Evolutionary conservation across 2,888 invertebrate genomes (phyloP).

Genomic region (Serrognathus titanus): DNA sequence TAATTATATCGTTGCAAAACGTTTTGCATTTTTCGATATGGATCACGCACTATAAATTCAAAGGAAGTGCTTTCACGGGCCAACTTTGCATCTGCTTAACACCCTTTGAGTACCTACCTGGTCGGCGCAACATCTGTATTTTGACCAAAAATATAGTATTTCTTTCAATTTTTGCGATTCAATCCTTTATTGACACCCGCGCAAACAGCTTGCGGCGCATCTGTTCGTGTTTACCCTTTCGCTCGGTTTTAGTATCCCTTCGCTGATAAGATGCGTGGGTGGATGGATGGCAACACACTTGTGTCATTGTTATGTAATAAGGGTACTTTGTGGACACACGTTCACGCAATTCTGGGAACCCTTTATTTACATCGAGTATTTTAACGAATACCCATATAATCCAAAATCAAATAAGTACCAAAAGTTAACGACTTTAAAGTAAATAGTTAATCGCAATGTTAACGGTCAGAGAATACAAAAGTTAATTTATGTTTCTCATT

Average conservation of each 20-base stretch:
- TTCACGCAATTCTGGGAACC: too few species aligned
- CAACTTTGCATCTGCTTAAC: slow-evolving; percentile 21
- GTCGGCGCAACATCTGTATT: slow-evolving; percentile 35
- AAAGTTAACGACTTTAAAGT: too few species aligned
- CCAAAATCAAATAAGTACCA: too few species aligned
- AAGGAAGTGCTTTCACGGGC: slow-evolving; percentile 10
- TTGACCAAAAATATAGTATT: slow-evolving; percentile 39
- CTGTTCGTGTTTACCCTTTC: slow-evolving; percentile 34
- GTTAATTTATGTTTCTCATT: too few species aligned
- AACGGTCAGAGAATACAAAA: too few species aligned
- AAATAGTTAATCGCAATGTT: too few species aligned
- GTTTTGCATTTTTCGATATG: too few species aligned
- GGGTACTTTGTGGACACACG: slow-evolving; percentile 6
- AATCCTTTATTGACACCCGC: slow-evolving; percentile 31
- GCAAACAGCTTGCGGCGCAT: slow-evolving; percentile 25
- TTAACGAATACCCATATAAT: too few species aligned
- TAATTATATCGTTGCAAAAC: too few species aligned
- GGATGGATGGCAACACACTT: slow-evolving; percentile 30
- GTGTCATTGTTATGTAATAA: slow-evolving; percentile 19
- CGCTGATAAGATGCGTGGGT: slow-evolving; percentile 35
- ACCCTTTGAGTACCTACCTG: slow-evolving; percentile 34
- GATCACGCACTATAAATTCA: background rate
- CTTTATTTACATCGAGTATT: too few species aligned
- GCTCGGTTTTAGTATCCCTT: slow-evolving; percentile 22
- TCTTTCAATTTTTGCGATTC: slow-evolving; percentile 35